A percentile compares a stretch with the other conserved stretches of the same genome.
Conservation (phyloP, 2,113 vertebrate genomes). For the Meleagris gallopavo region DNA sequence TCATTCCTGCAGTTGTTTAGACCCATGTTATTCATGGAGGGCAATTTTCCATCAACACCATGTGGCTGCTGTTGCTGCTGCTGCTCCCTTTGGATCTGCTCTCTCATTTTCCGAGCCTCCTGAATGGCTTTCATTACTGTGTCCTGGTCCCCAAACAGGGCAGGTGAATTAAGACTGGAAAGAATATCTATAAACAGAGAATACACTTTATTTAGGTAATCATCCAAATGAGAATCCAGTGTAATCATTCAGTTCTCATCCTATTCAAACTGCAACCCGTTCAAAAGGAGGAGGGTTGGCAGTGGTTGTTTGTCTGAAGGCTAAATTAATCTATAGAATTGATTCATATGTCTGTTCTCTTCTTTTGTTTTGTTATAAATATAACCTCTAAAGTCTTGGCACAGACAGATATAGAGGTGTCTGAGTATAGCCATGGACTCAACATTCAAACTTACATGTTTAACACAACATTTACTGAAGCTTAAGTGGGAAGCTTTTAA, state of each 20-base stretch:
- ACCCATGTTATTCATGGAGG: constrained; percentile 89
- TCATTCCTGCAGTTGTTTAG: constrained; percentile 96
- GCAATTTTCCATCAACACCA: constrained; percentile 91
- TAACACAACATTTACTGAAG: background rate
- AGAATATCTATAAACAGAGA: constrained; percentile 89
- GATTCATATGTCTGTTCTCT: background rate
- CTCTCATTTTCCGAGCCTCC: constrained; percentile 98
- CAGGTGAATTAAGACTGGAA: constrained; percentile 98
- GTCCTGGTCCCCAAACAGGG: constrained; percentile 98
- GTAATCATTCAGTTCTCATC: background rate
- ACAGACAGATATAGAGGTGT: background rate
- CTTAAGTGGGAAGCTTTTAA: background rate
- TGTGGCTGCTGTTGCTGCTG: constrained; percentile 89
- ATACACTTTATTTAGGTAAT: background rate
- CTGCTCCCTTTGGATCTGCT: constrained; percentile 93
- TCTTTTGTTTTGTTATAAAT: background rate
- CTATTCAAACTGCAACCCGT: background rate
- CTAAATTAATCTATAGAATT: background rate
- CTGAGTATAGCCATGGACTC: background rate
- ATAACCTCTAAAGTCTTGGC: background rate
- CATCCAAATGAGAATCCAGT: background rate
- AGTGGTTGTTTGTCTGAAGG: background rate
- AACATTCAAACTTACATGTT: background rate
- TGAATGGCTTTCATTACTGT: constrained; percentile 99
- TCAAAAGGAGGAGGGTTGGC: background rate